Conservation (phyloP, 2,888 invertebrate species). For the Nomada hirtipes region DNA sequence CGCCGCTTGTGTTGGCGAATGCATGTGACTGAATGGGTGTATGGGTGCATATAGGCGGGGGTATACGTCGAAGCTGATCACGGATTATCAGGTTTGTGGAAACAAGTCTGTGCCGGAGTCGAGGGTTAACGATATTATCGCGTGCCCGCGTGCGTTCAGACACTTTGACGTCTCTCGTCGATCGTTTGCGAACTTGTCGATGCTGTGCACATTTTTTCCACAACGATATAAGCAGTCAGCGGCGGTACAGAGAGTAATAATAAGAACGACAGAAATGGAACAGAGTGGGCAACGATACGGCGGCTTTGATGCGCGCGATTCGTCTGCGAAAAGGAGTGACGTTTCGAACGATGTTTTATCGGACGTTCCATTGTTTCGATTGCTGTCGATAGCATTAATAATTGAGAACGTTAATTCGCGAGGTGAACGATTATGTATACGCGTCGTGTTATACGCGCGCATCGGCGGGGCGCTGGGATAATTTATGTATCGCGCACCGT, state of each 20-base stretch:
- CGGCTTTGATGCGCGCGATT: constrained; percentile 2
- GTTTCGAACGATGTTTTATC: constrained; percentile 9
- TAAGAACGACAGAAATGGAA: background rate
- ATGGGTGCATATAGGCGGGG: background rate
- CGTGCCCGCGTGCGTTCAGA: constrained; percentile 41
- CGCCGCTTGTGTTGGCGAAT: constrained; percentile 6
- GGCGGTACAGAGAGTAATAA: background rate
- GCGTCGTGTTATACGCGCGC: too few relatives aligned
- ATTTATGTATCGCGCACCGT: background rate
- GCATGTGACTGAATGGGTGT: constrained; percentile 18
- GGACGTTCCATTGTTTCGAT: constrained; percentile 7
- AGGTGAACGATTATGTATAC: too few relatives aligned
- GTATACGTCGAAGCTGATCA: constrained; percentile 61
- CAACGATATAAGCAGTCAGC: constrained; percentile 14
- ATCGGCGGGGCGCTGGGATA: background rate
- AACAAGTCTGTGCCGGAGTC: constrained; percentile 57
- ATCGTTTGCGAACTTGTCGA: constrained; percentile 46
- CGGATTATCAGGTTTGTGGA: constrained; percentile 70
- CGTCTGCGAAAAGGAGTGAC: background rate
- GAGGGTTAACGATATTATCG: constrained; percentile 68
- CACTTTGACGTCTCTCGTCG: constrained; percentile 62
- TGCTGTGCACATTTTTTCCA: constrained; percentile 4
- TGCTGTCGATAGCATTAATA: background rate
- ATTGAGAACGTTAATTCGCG: background rate
- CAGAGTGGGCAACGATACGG: constrained; percentile 4